These are phyloP conservation scores for Carassius carassius DNA, from an alignment of 2,113 vertebrate genomes.

Conservation along the genomic window DNA sequence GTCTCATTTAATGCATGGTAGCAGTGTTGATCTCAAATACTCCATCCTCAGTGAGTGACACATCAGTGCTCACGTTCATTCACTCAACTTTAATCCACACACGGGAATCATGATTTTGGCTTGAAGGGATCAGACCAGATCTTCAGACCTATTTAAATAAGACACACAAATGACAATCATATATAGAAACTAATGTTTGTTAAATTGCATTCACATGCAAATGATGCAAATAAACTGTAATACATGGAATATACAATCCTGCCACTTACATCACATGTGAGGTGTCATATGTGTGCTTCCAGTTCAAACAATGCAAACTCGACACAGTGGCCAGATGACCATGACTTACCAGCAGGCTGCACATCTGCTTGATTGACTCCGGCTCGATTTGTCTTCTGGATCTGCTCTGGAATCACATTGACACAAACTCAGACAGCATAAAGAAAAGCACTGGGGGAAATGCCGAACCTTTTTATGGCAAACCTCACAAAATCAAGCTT, in stretches of 20 bases:
- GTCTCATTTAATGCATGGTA: background rate
- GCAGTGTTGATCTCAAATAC: background rate
- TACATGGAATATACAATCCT: background rate
- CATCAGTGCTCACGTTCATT: conserved; percentile 21
- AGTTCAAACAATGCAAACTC: background rate
- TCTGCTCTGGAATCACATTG: conserved; percentile 62
- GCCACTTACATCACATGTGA: background rate
- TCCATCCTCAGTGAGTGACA: background rate
- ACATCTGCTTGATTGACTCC: conserved; percentile 76
- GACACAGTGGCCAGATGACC: background rate
- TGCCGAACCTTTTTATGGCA: background rate
- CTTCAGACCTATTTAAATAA: conserved; percentile 69
- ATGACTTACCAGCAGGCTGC: conserved; percentile 73
- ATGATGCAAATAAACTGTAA: background rate
- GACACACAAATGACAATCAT: background rate
- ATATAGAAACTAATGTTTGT: background rate
- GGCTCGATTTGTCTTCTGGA: conserved; percentile 70
- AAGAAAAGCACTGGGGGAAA: background rate
- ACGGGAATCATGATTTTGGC: conserved; percentile 65
- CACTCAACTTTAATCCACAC: background rate
- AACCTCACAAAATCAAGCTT: background rate
- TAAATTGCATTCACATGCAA: background rate
- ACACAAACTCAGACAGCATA: background rate
- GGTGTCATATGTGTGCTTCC: background rate
- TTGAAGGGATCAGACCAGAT: conserved; percentile 80